Percentiles rank a stretch among this genome's conserved stretches.
These are phyloP conservation scores for Athripsodes cinereus DNA, from an alignment of 2,888 invertebrate species.

Conservation along the genomic window DNA sequence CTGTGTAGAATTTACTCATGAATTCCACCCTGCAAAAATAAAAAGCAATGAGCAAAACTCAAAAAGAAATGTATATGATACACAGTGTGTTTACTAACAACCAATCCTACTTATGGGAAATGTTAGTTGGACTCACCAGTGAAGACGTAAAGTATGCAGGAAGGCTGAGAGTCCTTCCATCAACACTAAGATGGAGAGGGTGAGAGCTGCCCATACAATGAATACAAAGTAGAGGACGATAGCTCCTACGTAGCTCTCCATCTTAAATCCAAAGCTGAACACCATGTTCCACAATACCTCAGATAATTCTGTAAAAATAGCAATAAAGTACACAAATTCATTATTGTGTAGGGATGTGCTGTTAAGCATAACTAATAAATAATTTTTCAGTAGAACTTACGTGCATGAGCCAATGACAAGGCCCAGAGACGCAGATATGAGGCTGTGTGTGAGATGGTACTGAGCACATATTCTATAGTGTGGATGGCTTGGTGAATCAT, in stretches of 20 bases:
- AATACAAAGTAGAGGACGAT: slow-evolving; percentile 77
- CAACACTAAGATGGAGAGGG: slow-evolving; percentile 90
- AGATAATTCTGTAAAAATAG: slow-evolving; percentile 64
- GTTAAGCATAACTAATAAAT: no score
- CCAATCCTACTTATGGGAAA: no score
- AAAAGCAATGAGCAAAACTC: no score
- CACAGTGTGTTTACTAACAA: no score
- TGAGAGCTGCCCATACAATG: slow-evolving; percentile 85
- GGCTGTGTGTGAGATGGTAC: slow-evolving; percentile 94
- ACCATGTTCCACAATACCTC: slow-evolving; percentile 95
- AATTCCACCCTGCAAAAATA: slow-evolving; percentile 76
- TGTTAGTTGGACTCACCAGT: slow-evolving; percentile 88
- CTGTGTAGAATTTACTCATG: slow-evolving; percentile 90
- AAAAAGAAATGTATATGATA: no score
- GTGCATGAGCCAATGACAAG: slow-evolving; percentile 89
- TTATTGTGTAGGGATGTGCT: no score
- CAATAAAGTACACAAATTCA: no score
- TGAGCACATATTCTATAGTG: slow-evolving; percentile 94
- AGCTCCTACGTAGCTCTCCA: slow-evolving; percentile 63
- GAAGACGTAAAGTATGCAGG: slow-evolving; percentile 94
- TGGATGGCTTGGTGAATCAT: slow-evolving; percentile 94
- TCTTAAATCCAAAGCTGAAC: slow-evolving; percentile 63
- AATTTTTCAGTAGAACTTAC: slow-evolving; percentile 44
- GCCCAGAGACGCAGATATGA: slow-evolving; percentile 97
- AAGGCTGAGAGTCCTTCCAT: slow-evolving; percentile 99